Evolutionary conservation across 2,113 vertebrate species (phyloP).

Genomic region (Diadophis punctatus): DNA sequence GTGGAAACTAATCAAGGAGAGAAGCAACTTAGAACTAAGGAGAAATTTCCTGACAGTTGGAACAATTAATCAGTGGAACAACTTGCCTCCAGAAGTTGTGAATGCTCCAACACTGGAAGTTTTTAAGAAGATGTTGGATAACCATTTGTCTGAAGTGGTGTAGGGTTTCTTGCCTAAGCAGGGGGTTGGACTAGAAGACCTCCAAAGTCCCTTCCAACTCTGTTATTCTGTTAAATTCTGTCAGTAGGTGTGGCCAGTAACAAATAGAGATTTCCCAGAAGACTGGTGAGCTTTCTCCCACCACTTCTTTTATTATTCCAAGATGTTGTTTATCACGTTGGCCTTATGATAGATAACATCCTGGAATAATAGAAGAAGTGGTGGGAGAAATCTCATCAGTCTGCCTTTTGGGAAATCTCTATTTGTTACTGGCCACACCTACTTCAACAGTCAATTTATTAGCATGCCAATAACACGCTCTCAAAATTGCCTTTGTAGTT

Average conservation of each 20-base stretch:
- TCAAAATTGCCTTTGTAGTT: not conserved
- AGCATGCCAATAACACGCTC: not conserved
- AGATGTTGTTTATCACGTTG: not conserved
- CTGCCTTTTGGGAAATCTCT: not conserved
- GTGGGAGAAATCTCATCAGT: not conserved
- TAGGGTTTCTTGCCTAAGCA: too few species aligned
- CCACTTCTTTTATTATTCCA: not conserved
- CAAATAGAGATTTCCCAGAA: not conserved
- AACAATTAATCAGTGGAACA: too few species aligned
- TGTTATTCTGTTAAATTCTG: too few species aligned
- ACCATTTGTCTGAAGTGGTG: too few species aligned
- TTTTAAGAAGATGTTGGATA: too few species aligned
- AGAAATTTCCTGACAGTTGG: too few species aligned
- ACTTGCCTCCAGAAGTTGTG: too few species aligned
- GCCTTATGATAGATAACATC: not conserved
- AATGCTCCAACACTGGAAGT: too few species aligned
- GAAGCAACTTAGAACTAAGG: too few species aligned
- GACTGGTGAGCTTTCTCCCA: not conserved
- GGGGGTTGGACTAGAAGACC: too few species aligned
- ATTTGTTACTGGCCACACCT: not conserved
- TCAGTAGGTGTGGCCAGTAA: not conserved
- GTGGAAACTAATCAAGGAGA: too few species aligned
- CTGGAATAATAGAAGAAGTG: not conserved
- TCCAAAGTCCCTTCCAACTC: too few species aligned
- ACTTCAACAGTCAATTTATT: not conserved